Evolutionary conservation across 2,888 invertebrate genomes (phyloP), one percentile per base, ranked within the genome.

Genomic region (Cyclophora albipunctata): DNA sequence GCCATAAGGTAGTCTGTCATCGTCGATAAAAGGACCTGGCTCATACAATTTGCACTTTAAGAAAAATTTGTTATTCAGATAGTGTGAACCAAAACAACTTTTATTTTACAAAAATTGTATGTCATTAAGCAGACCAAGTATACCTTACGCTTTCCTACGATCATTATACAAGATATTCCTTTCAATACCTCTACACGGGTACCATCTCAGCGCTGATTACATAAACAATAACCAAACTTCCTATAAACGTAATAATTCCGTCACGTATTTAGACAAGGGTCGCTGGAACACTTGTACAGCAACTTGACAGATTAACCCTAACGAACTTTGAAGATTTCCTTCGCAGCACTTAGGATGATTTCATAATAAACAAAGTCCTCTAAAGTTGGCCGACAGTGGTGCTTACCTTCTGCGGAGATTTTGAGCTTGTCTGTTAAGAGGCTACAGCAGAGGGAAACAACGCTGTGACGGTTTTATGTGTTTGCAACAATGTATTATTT

Each of bases 251-350:
- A 34, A 42, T 43, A 43, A 7, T 43, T 43, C 6, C 5, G 34
- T 3, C 34, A 43, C 43, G 43, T 43, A 7, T 4, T 5, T 20
- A 20, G 43, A 43, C 43, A 43, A 43, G 43, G 43, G 43, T 43
- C 43, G 34, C 37, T 37, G 7, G 43, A 33, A 33, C 46, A 57
- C 58, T 60, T 46, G 42, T 64, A 70, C 67, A 67, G 64, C 69
- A 66, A 67, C 64, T 62, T 63, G 69, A 66, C 64, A 68, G 70
- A 69, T 71, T 71, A 69, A 67, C 65, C 45, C 55, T 56, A 68
- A 66, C 49, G 46, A 63, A 69, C 62, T 66, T 64, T 48, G 49
- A 54, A 69, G 64, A 68, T 68, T 65, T 66, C 59, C 64, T 56
- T 52, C 54, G 57, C 52, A 58, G 50, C 55, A 60, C 50, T 62